A percentile compares a stretch with the other conserved stretches of the same genome.
Conservation (phyloP, 2,113 vertebrate genomes). For the Setophaga kirtlandii region DNA sequence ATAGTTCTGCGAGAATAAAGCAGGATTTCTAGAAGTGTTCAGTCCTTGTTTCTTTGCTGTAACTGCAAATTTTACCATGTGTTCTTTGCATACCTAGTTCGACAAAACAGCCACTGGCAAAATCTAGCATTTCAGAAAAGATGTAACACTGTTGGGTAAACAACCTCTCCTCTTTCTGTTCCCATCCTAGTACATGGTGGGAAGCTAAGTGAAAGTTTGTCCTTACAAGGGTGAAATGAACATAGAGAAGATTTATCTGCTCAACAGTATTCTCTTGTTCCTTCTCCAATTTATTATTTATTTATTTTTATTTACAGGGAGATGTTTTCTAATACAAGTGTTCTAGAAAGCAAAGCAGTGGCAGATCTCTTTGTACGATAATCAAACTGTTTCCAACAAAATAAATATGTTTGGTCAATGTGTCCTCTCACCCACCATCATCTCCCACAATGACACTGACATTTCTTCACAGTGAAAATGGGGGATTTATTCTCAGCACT, state of each 20-base stretch:
- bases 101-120: not conserved
- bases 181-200: not conserved
- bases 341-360: not conserved
- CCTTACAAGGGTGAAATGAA: not conserved
- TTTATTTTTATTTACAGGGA: not conserved
- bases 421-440: not conserved
- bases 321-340: not conserved
- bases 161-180: not conserved
- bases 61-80: not conserved
- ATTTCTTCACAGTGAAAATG: not conserved
- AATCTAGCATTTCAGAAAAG: not conserved
- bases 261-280: not conserved
- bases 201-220: not conserved
- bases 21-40: not conserved
- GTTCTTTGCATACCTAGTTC: not conserved
- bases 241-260: not conserved
- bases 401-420: not conserved
- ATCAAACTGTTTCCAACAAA: not conserved
- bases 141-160: not conserved
- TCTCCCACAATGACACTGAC: not conserved
- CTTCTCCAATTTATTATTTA: not conserved
- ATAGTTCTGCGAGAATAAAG: not conserved
- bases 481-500: not conserved
- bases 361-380: not conserved
- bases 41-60: not conserved